These are phyloP conservation scores for Andrena hattorfiana DNA, from an alignment of 2,888 invertebrate species.

Conservation along the genomic window DNA sequence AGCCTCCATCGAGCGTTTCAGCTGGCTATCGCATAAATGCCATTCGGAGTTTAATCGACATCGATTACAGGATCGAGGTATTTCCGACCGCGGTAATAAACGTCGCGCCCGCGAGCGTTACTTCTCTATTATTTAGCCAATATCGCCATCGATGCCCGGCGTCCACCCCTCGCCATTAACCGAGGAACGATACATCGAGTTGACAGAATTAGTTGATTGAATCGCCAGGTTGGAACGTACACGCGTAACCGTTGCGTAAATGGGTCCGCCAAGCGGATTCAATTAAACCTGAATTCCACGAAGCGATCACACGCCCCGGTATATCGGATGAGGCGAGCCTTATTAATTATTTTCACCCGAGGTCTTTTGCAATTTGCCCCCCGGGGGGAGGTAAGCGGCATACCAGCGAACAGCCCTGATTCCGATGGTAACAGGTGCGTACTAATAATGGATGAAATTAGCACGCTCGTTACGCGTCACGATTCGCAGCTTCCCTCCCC, in stretches of 20 bases:
- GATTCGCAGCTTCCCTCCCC: constrained; percentile 19
- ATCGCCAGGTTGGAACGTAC: constrained; percentile 9
- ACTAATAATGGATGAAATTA: constrained; percentile 41
- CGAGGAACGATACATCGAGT: neutral
- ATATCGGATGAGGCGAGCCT: constrained; percentile 44
- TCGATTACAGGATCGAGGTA: constrained; percentile 55
- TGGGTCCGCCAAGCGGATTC: constrained; percentile 37
- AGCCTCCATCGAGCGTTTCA: constrained; percentile 31
- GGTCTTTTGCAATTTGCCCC: constrained; percentile 55
- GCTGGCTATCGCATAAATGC: constrained; percentile 42
- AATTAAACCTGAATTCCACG: constrained; percentile 59
- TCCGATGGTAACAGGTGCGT: constrained; percentile 60
- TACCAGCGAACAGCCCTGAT: constrained; percentile 37
- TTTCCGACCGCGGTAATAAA: constrained; percentile 50
- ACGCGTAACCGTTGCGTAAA: constrained; percentile 42
- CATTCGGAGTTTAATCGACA: constrained; percentile 55
- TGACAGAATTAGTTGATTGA: constrained; percentile 44
- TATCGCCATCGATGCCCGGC: constrained; percentile 2
- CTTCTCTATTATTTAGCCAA: constrained; percentile 51
- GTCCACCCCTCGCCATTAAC: neutral
- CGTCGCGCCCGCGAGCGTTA: constrained; percentile 19
- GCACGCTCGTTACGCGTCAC: constrained; percentile 52
- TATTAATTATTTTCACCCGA: constrained; percentile 67
- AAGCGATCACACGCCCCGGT: constrained; percentile 39
- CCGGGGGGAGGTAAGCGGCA: constrained; percentile 25